Base-by-base conservation (phyloP, 2,888 invertebrate species). In the Nomada ferruginata region DNA sequence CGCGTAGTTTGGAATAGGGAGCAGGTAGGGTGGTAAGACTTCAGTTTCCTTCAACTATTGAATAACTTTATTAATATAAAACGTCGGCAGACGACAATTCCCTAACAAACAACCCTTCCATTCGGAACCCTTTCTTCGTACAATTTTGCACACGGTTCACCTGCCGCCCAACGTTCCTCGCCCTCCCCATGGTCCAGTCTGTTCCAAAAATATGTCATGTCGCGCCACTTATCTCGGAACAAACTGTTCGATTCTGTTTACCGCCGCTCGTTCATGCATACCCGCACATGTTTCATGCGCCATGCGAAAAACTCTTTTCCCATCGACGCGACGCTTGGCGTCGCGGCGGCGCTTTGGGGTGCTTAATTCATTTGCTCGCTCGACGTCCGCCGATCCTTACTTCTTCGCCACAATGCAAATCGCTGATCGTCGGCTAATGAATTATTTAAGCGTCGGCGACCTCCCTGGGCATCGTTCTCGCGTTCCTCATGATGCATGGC, bases 371-470 rank as follows among this genome's bases (percentile, higher is more conserved):
- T 78, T 82, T 65, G 72, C 73, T 53, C 59, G 71, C 50, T 29
- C 53, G 20, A 13, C 57, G 63, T 64, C 44, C 57, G 29, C 15
- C 50, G 23, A 50, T 75, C 13, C 36, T 13, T 9, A 47, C 64
- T 74, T 80, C 75, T 69, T 76, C 44, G 52, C 44, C 78, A 13
- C 60, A 36, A 84, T 70, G 82, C 76, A 85, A 87, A 86, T 80
- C 74, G 23, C 52, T 42, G 69, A 63, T 69, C 75, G 61, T 3
- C 68, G 68, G 10, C 64, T 84, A 78, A 86, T 87, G 73, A 87
- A 87, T 85, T 87, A 79, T 86, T 86, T 86, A 82, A 82, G 29
- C 47, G 44, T 70, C 66, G 20, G 9, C 47, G 10, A 42, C 57
- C 20, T 36, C 47, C 18, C 59, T 36, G 13, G 13, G 42, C 20